phyloP scores from a whole-genome alignment of 1,140 invertebrate species.

The Cydia splendana region DNA sequence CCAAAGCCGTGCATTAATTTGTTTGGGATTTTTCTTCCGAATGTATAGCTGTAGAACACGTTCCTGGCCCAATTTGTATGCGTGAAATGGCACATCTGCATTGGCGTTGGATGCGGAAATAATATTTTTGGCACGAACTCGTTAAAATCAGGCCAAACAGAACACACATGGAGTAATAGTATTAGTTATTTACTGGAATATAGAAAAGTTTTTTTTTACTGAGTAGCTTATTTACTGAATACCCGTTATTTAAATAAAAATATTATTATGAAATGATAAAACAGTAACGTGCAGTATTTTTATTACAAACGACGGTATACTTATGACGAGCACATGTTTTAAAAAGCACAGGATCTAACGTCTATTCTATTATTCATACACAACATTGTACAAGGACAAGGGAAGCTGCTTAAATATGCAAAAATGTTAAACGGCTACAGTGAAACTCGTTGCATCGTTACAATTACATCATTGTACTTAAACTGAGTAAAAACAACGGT shows the following conservation, averaged over 20 bases:
- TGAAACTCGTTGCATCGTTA: background rate
- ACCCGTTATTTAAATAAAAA: no score
- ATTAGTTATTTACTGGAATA: slow-evolving; percentile 10
- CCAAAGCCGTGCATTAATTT: slow-evolving; percentile 1
- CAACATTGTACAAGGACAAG: slow-evolving; percentile 3
- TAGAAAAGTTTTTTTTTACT: no score
- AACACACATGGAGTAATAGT: slow-evolving; percentile 42
- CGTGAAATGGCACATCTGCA: slow-evolving; percentile 65
- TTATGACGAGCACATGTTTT: no score
- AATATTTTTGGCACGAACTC: slow-evolving; percentile 61
- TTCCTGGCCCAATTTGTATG: slow-evolving; percentile 49
- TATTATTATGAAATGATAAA: no score
- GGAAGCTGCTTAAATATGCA: slow-evolving; percentile 1
- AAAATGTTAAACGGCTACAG: background rate
- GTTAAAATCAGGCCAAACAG: slow-evolving; percentile 54
- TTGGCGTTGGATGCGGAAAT: slow-evolving; percentile 54
- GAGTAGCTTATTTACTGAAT: no score
- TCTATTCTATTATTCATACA: background rate
- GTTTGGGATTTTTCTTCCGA: slow-evolving; percentile 17
- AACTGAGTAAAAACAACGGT: no score
- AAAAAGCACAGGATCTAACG: no score
- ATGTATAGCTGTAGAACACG: slow-evolving; percentile 32
- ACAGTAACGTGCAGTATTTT: no score
- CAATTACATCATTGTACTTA: background rate
- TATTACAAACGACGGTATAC: no score